These are phyloP conservation scores for Falco punctatus DNA, from an alignment of 2,113 vertebrate genomes.

Conservation along the genomic window DNA sequence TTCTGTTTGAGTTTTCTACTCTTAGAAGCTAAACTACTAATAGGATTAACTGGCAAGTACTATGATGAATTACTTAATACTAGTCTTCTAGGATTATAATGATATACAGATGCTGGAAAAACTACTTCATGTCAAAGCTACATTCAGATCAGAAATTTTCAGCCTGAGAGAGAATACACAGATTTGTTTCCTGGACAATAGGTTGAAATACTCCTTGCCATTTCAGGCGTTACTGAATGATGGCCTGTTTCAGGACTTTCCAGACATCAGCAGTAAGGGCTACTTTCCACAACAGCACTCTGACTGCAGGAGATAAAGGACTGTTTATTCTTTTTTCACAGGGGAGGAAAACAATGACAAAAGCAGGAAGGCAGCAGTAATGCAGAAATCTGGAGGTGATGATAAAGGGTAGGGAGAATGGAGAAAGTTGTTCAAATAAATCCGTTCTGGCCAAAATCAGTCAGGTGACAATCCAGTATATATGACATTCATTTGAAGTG, in stretches of 20 bases:
- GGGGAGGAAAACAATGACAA: slow-evolving; percentile 47
- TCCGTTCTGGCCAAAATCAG: not conserved
- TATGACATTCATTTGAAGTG: not conserved
- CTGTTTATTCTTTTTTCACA: slow-evolving; percentile 24
- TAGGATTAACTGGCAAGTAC: not conserved
- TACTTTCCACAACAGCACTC: slow-evolving; percentile 42
- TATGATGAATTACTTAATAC: not conserved
- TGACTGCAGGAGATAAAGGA: slow-evolving; percentile 49
- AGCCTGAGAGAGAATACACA: not conserved
- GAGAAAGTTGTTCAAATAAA: slow-evolving; percentile 37
- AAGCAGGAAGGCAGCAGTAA: slow-evolving; percentile 55
- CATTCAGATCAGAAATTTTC: not conserved
- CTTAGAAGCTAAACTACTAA: not conserved
- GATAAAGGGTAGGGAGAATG: slow-evolving; percentile 8
- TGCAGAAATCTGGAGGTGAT: slow-evolving; percentile 32
- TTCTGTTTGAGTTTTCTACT: not conserved
- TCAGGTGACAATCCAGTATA: not conserved
- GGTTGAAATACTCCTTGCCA: not conserved
- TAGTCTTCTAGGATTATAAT: not conserved
- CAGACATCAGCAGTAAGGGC: slow-evolving; percentile 18
- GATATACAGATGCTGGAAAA: not conserved
- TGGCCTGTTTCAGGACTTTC: not conserved
- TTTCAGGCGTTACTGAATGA: slow-evolving; percentile 25
- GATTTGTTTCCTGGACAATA: slow-evolving; percentile 10
- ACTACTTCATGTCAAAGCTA: not conserved